Percentiles rank a stretch among this genome's conserved stretches.
phyloP scores from a whole-genome alignment of 2,888 invertebrate species.

The Protophormia terraenovae region DNA sequence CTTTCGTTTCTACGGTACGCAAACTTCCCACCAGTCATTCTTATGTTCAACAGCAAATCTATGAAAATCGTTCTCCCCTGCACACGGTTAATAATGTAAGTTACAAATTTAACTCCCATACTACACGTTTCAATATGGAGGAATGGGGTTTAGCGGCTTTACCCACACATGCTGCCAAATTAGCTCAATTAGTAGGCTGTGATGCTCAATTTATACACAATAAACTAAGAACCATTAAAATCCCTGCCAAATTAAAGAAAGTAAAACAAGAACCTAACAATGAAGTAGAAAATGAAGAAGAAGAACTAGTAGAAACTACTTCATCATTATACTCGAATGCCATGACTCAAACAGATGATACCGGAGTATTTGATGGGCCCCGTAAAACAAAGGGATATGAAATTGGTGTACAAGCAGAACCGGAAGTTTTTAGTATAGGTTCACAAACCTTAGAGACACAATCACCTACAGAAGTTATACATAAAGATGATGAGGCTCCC shows the following conservation, averaged over 20 bases:
- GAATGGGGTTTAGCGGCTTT: constrained; percentile 69
- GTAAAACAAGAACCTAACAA: constrained; percentile 39
- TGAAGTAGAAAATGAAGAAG: constrained; percentile 29
- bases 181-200: constrained; percentile 66
- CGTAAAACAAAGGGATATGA: constrained; percentile 30
- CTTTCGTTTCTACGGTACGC: constrained; percentile 65
- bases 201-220: constrained; percentile 56
- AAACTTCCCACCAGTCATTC: constrained; percentile 68
- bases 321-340: constrained; percentile 67
- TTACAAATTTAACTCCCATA: constrained; percentile 69
- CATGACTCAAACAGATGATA: constrained; percentile 69
- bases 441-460: constrained; percentile 61
- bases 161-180: constrained; percentile 48
- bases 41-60: constrained; percentile 65
- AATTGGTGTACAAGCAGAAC: constrained; percentile 43
- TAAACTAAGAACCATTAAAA: constrained; percentile 62
- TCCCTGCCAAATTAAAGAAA: constrained; percentile 61
- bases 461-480: constrained; percentile 5
- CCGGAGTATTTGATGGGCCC: background rate
- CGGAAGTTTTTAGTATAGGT: constrained; percentile 36
- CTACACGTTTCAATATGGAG: constrained; percentile 63
- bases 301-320: constrained; percentile 34
- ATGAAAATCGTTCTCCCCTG: constrained; percentile 70
- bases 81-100: constrained; percentile 69
- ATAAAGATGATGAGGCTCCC: constrained; percentile 62